Conservation (phyloP, 1,140 invertebrate genomes). For the Ceratina australensis region DNA sequence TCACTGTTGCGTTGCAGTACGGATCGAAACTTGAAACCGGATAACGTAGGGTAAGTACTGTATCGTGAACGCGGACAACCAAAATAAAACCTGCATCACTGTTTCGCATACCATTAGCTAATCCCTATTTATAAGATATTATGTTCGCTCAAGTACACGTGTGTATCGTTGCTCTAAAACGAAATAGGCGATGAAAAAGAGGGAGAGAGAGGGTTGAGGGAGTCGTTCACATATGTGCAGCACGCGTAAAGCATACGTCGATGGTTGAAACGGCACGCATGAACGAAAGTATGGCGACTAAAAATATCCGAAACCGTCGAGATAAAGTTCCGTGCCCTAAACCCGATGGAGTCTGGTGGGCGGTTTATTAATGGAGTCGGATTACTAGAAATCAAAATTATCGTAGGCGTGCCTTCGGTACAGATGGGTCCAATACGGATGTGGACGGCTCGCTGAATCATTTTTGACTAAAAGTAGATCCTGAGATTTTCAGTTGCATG, state of each 20-base stretch:
- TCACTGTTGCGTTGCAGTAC: constrained; percentile 26
- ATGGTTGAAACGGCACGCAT: constrained; percentile 44
- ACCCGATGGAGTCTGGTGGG: constrained; percentile 59
- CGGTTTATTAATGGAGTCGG: constrained; percentile 70
- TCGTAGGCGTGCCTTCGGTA: constrained; percentile 48
- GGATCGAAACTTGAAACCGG: too few relatives aligned
- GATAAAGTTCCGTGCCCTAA: constrained; percentile 63
- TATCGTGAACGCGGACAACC: constrained; percentile 38
- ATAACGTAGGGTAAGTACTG: background rate
- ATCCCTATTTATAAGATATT: constrained; percentile 66
- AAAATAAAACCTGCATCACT: constrained; percentile 60
- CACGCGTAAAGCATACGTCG: constrained; percentile 53
- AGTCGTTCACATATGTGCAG: constrained; percentile 52
- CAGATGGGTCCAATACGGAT: background rate
- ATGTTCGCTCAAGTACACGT: constrained; percentile 49
- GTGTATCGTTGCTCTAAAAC: constrained; percentile 21
- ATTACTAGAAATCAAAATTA: constrained; percentile 69
- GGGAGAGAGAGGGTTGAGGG: background rate
- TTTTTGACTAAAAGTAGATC: background rate
- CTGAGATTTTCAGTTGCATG: too few relatives aligned
- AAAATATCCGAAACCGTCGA: constrained; percentile 68
- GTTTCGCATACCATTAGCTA: constrained; percentile 62
- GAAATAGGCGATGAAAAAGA: background rate
- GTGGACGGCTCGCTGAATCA: background rate
- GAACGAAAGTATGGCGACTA: constrained; percentile 48